These are phyloP conservation scores for Endotricha flammealis DNA, from an alignment of 2,888 invertebrate genomes.

Conservation along the genomic window DNA sequence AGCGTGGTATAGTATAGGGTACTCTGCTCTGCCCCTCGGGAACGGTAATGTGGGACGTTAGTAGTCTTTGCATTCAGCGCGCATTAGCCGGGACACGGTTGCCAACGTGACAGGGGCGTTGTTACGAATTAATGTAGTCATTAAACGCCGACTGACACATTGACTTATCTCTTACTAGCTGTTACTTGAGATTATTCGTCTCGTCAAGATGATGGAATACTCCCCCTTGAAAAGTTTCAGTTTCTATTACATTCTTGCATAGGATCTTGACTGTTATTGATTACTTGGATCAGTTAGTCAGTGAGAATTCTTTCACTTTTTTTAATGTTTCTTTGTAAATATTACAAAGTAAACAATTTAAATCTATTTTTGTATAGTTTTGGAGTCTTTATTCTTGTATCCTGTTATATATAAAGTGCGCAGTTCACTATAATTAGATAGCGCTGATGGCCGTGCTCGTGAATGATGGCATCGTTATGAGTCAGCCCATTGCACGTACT, in stretches of 20 bases:
- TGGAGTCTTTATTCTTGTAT: too few relatives aligned
- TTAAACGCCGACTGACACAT: conserved; percentile 27
- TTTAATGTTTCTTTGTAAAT: too few relatives aligned
- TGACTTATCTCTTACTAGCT: too few relatives aligned
- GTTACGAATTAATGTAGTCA: conserved; percentile 32
- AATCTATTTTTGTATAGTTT: too few relatives aligned
- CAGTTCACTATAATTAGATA: conserved; percentile 27
- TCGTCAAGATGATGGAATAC: too few relatives aligned
- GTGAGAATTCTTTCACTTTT: too few relatives aligned
- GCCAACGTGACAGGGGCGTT: conserved; percentile 36
- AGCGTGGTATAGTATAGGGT: conserved; percentile 21
- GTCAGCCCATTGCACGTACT: conserved; percentile 17
- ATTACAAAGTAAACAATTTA: too few relatives aligned
- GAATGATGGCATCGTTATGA: conserved; percentile 53
- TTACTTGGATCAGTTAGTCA: too few relatives aligned
- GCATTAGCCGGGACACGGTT: conserved; percentile 49
- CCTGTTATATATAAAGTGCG: conserved; percentile 26
- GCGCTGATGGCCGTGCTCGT: conserved; percentile 30
- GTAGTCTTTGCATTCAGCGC: conserved; percentile 58
- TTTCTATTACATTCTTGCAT: too few relatives aligned
- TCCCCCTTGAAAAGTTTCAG: too few relatives aligned
- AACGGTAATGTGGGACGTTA: conserved; percentile 48
- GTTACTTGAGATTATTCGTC: too few relatives aligned
- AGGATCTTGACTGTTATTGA: too few relatives aligned
- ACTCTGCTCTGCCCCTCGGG: conserved; percentile 41